Base-by-base conservation (phyloP, 2,888 invertebrate genomes). In the Epistrophe grossulariae region DNA sequence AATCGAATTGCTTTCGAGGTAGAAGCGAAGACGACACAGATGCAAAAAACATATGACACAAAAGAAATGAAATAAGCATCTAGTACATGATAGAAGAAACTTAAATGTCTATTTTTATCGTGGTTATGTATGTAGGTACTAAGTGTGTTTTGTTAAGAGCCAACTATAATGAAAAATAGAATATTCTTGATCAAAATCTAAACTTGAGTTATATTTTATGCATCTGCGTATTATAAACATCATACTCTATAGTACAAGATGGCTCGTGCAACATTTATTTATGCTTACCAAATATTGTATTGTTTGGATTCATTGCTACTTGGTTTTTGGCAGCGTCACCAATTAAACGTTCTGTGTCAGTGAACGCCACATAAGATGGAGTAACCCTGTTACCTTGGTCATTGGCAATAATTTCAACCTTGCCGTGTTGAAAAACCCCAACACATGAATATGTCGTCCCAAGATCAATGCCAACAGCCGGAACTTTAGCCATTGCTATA, bases 391-490 rank as follows among this genome's bases (percentile, higher is more conserved):
- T 97, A 60, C 97, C 97, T 92, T 97, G 97, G 89, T 97, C 97
- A 90, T 97, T 97, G 89, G 97, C 96, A 89, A 97, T 96, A 90
- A 97, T 96, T 92, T 97, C 97, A 89, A 97, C 96, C 93, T 96
- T 96, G 88, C 97, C 96, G 93, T 97, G 96, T 93, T 97, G 97
- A 95, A 97, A 98, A 88, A 98, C 97, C 89, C 97, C 98, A 88
- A 98, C 98, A 92, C 97, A 98, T 73, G 98, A 98, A 93, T 98
- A 98, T 83, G 98, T 98, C 89, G 98, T 98, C 89, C 98, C 98
- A 93, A 98, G 95, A 94, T 98, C 98, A 94, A 92, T 92, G 90
- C 92, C 92, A 90, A 92, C 90, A 43, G 92, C 92, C 89, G 92
- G 91, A 90, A 91, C 89, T 88, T 91, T 92, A 88, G 91, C 92